phyloP scores from a whole-genome alignment of 53 echinoderm and acorn worm genomes.

The Echinarachnius parma region DNA sequence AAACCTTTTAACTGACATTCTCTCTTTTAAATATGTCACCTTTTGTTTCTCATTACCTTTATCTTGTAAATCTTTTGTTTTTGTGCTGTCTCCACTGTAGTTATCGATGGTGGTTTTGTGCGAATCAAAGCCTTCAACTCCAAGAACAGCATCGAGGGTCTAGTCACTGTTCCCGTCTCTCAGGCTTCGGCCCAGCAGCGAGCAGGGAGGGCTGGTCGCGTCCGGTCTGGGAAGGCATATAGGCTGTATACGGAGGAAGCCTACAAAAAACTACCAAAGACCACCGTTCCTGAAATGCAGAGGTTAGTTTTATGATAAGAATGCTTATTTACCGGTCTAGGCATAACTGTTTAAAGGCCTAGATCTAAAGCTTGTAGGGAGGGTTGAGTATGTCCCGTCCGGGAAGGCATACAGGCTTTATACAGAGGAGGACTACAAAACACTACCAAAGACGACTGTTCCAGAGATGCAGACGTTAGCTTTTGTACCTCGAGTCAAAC shows the following conservation, averaged over 20 bases:
- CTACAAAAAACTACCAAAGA: conserved; percentile 63
- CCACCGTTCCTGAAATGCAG: conserved; percentile 97
- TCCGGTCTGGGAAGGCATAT: conserved; percentile 91
- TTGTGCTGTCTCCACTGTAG: too few species aligned
- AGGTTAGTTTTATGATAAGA: conserved; percentile 58
- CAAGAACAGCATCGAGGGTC: conserved; percentile 75
- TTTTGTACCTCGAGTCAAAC: too few species aligned
- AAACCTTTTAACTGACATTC: too few species aligned
- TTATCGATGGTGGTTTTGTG: conserved; percentile 93
- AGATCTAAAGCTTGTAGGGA: too few species aligned
- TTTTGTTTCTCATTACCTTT: too few species aligned
- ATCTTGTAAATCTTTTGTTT: too few species aligned
- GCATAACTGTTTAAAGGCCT: too few species aligned
- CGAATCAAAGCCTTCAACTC: conserved; percentile 83
- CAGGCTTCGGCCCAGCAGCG: conserved; percentile 94
- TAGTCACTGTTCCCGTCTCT: conserved; percentile 85
- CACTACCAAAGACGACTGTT: conserved; percentile 72
- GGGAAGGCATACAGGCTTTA: conserved; percentile 90
- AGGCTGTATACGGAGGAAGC: conserved; percentile 90
- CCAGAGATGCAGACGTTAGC: conserved; percentile 98
- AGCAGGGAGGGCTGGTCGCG: conserved; percentile 85
- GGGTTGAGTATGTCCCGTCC: conserved; percentile 84
- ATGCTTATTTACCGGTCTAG: too few species aligned
- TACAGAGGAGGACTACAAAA: conserved; percentile 82
- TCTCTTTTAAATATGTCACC: too few species aligned